Base-by-base conservation (phyloP, 1,140 invertebrate genomes). In the Drosophila murphyi region DNA sequence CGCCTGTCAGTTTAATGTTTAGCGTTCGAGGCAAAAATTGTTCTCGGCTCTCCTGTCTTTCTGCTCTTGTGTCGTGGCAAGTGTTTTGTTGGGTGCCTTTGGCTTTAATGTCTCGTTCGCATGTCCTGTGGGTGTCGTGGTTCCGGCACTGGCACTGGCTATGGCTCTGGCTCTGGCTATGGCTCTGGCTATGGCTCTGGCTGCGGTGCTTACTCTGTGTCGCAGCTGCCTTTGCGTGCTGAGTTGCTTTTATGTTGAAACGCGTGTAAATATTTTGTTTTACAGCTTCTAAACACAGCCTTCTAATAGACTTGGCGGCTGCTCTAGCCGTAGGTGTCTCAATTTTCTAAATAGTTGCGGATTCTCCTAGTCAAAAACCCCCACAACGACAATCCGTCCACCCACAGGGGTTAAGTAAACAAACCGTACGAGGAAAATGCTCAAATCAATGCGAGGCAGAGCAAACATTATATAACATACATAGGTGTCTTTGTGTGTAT, bases 181-280 rank as follows among this genome's bases (percentile, higher is more conserved):
- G n/a, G 32, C 64, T n/a, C 51, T 56, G 47, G 41, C 68, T 63
- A 37, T 31, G 56, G 43, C 20, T 20, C 20, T 20, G 20, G 20
- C 31, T 62, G 20, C 20, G 20, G 20, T 20, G 20, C 20, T 20
- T 20, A 20, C 37, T 28, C 64, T n/a, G 47, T 56, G 68, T 57
- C 65, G 51, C 45, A 69, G 60, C 64, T 64, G 76, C 55, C 74
- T 68, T 89, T 78, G 83, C 80, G 80, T 87, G 80, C 65, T 69
- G 69, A 20, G 65, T 32, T 45, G 79, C 79, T 80, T 80, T 80
- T 73, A 80, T 80, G 76, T 79, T 79, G 62, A 61, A 76, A 80
- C 76, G 80, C 83, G 83, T 88, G 83, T 88, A 88, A 88, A 88
- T 88, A 88, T 88, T 88, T 88, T 88, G 85, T 83, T 88, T 88